phyloP scores from a whole-genome alignment of 2,113 vertebrate genomes.

The Neofelis nebulosa region DNA sequence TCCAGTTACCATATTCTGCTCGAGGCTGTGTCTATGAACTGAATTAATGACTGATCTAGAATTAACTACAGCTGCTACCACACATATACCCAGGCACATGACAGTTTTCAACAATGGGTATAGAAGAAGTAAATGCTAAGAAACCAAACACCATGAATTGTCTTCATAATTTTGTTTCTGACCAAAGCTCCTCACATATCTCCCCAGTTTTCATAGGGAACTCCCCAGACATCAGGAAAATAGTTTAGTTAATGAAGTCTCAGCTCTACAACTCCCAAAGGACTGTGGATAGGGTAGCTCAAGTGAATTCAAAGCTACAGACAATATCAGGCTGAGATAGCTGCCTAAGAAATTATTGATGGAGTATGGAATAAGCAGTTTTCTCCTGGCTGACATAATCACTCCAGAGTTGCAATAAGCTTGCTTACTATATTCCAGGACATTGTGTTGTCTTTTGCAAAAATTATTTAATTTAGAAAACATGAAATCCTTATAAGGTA shows the following conservation, averaged over 20 bases:
- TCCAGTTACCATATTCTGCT: neutral
- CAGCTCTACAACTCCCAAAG: neutral
- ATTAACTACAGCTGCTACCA: neutral
- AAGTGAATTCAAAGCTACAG: neutral
- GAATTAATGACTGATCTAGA: neutral
- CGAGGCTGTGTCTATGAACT: neutral
- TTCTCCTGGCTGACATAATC: neutral
- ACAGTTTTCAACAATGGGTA: neutral
- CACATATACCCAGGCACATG: neutral
- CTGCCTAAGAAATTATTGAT: neutral
- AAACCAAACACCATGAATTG: neutral
- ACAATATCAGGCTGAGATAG: neutral
- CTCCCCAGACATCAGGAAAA: neutral
- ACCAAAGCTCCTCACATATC: neutral
- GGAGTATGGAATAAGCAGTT: neutral
- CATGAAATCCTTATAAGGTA: neutral
- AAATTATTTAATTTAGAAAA: neutral
- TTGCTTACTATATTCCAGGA: neutral
- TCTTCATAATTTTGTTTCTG: neutral
- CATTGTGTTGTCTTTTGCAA: neutral
- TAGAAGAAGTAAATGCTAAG: neutral
- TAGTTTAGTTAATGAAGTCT: neutral
- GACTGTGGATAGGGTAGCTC: neutral
- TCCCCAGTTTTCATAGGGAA: neutral
- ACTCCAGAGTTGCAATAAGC: neutral